These are phyloP conservation scores for Myodes glareolus DNA, from an alignment of 2,113 vertebrate species.

Conservation along the genomic window DNA sequence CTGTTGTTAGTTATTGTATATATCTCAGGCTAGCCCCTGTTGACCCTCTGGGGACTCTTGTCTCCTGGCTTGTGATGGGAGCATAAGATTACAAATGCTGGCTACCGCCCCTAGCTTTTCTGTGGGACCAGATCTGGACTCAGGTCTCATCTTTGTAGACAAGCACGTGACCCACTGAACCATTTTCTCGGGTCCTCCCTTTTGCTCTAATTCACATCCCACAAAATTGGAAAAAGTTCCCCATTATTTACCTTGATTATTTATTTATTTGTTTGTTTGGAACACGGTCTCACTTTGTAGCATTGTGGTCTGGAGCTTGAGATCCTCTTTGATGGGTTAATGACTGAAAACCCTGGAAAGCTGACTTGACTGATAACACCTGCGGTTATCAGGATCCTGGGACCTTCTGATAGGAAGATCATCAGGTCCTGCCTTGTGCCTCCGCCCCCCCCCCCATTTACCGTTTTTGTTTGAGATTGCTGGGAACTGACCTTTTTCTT, in stretches of 20 bases:
- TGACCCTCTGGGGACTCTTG: neutral
- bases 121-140: neutral
- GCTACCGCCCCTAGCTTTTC: neutral
- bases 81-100: neutral
- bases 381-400: neutral
- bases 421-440: neutral
- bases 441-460: neutral
- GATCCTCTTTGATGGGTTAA: neutral
- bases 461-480: neutral
- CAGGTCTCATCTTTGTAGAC: neutral
- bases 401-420: neutral
- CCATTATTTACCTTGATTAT: neutral
- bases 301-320: neutral
- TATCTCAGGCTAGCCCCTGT: neutral
- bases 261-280: neutral
- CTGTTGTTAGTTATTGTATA: neutral
- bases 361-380: neutral
- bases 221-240: neutral
- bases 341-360: neutral
- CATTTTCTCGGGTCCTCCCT: neutral
- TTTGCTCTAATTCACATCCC: neutral
- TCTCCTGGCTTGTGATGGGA: neutral
- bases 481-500: neutral
- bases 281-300: neutral
- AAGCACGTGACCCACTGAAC: neutral